Conservation (phyloP, 2,888 invertebrate species). For the Anorthoa munda region DNA sequence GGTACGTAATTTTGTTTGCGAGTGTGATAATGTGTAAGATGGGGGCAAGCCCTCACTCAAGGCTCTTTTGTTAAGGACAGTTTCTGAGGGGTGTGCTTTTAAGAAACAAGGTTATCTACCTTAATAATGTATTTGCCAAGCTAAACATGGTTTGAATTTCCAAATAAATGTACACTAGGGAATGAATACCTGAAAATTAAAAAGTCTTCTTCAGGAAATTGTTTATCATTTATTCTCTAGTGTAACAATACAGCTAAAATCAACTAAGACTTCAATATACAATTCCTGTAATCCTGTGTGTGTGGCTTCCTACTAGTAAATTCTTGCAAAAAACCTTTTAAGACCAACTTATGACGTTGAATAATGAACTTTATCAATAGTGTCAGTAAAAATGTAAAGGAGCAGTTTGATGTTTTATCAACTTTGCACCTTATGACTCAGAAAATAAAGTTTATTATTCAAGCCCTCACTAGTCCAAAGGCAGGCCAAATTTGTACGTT, state of each 20-base stretch:
- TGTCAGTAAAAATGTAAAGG: not conserved
- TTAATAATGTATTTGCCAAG: conserved; percentile 1
- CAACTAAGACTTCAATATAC: not conserved
- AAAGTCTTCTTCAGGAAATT: not conserved
- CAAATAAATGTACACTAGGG: conserved; percentile 1
- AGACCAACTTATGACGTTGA: not conserved
- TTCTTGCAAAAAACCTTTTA: not conserved
- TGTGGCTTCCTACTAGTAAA: conserved; percentile 3
- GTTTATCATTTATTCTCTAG: conserved; percentile 7
- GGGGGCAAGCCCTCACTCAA: conserved; percentile 21
- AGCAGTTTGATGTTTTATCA: not conserved
- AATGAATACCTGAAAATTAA: not conserved
- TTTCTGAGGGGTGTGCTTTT: conserved; percentile 13
- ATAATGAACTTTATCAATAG: not conserved
- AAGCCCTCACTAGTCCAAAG: not conserved
- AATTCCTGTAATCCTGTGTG: not conserved
- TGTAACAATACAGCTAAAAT: not conserved
- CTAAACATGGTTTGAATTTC: conserved; percentile 12
- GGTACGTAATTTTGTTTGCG: conserved; percentile 67
- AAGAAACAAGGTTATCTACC: not conserved
- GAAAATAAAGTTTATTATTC: not conserved
- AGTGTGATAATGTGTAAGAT: conserved; percentile 39
- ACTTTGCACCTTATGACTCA: not conserved
- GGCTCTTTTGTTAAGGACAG: conserved; percentile 15
- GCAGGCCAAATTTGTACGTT: not conserved